These are phyloP conservation scores for Hoplostethus atlanticus DNA, from an alignment of 2,797 vertebrate species.

Conservation along the genomic window DNA sequence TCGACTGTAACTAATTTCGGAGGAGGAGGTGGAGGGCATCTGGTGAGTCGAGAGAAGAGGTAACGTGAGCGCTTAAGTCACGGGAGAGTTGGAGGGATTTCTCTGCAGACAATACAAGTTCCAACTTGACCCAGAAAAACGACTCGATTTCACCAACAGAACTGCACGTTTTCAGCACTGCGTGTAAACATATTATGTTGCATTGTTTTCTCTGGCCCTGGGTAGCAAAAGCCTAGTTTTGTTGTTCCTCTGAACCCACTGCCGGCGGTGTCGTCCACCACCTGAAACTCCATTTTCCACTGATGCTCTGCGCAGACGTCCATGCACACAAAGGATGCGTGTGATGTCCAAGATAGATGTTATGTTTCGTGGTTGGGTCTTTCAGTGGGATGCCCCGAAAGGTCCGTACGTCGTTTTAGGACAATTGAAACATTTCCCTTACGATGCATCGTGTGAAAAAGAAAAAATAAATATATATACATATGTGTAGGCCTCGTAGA, in stretches of 20 bases:
- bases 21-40: slow-evolving; percentile 50
- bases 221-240: neutral
- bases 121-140: slow-evolving; percentile 50
- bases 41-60: slow-evolving; percentile 51
- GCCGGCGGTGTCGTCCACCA: slow-evolving; percentile 20
- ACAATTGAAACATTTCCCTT: no score
- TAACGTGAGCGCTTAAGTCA: slow-evolving; percentile 31
- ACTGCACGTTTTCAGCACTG: neutral
- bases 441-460: neutral
- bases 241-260: slow-evolving; percentile 2
- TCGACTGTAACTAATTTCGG: slow-evolving; percentile 55
- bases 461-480: no score
- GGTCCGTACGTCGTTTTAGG: slow-evolving; percentile 7
- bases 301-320: slow-evolving; percentile 48
- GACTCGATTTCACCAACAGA: neutral
- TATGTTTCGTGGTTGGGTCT: slow-evolving; percentile 23
- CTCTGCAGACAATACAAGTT: slow-evolving; percentile 71
- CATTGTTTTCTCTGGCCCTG: neutral
- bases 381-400: slow-evolving; percentile 20
- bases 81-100: slow-evolving; percentile 39
- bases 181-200: neutral
- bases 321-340: slow-evolving; percentile 73
- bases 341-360: slow-evolving; percentile 40
- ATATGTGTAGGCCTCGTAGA: neutral
- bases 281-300: slow-evolving; percentile 57